Evolutionary conservation across 37 sponge, comb jelly and placozoan species (phyloP), one percentile per base, ranked within the genome.

Genomic region (Eunapius fragilis): DNA sequence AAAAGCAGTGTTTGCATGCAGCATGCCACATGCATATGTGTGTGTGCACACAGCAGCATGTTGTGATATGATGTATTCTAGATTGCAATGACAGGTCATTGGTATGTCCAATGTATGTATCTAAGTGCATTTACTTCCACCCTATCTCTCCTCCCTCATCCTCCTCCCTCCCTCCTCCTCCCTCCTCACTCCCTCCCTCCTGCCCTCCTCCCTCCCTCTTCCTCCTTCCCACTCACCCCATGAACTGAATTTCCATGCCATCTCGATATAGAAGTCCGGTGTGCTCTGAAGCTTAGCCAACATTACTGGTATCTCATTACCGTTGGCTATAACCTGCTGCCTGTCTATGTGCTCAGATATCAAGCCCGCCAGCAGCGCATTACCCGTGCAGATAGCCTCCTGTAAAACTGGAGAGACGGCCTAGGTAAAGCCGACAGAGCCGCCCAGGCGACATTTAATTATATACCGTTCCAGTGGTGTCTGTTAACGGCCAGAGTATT

Each of bases 221-320:
- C 30, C 31, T 2, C 37, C 22, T 50, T 31, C n/a, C 26, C 7
- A 71, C 94, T 87, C 58, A 95, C 96, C 79, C 99, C 99, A 99
- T 13, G 96, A 98, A 33, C 95, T 89, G 82, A 99, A 96, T 75
- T 99, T 98, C 99, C 99, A 99, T 68, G 94, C 96, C 99, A 99
- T 99, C 84, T 99, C 99, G 22, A 95, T 86, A 82, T 99, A 99
- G 77, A 95, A 99, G 76, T 99, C 99, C 4, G 95, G 88, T 3
- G 94, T 83, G 22, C 71, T 86, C 70, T 89, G 45, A 70, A 97
- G 88, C 24, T 37, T 74, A 68, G 93, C 91, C 84, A 97, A 45
- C 81, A 97, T 81, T 0, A 70, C 38, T n/a, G 98, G 98, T 41
- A 97, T 85, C 30, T 83, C 87, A 48, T 74, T 72, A 28, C 70